A percentile compares a stretch with the other conserved stretches of the same genome.
Conservation (phyloP, 2,113 vertebrate genomes). For the Mohoua ochrocephala region DNA sequence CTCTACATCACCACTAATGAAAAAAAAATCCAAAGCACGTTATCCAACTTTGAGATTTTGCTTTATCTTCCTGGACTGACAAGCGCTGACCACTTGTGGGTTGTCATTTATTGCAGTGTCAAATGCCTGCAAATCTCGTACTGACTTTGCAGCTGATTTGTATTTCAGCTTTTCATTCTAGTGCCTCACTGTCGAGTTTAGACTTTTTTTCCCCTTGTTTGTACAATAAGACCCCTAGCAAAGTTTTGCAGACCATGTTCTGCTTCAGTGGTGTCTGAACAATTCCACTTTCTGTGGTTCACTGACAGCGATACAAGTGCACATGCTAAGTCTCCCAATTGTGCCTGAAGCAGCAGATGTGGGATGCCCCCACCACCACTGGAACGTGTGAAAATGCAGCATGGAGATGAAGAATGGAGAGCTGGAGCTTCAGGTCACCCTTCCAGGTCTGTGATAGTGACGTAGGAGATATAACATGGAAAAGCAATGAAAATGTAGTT, state of each 20-base stretch:
- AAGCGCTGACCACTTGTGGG: not conserved
- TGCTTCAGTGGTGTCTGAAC: not conserved
- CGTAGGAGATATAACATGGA: not conserved
- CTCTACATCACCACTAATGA: not conserved
- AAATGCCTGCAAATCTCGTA: not conserved
- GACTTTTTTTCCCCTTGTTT: not conserved
- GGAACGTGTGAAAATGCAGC: not conserved
- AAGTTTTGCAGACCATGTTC: not conserved
- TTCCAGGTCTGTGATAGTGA: not conserved
- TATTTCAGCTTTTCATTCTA: not conserved
- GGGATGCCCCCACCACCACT: not conserved
- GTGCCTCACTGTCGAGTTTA: not conserved
- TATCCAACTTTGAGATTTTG: not conserved
- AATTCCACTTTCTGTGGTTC: not conserved
- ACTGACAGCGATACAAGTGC: not conserved
- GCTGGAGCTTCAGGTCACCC: not conserved
- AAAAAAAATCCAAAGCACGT: not conserved
- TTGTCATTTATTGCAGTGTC: not conserved
- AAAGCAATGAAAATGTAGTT: not conserved
- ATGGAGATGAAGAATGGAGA: not conserved
- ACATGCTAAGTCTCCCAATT: not conserved
- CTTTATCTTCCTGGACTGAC: not conserved
- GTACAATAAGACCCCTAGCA: not conserved
- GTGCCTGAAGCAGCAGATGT: not conserved
- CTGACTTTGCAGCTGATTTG: not conserved